Evolutionary conservation across 2,888 invertebrate species (phyloP).

Genomic region (Phalera bucephala): DNA sequence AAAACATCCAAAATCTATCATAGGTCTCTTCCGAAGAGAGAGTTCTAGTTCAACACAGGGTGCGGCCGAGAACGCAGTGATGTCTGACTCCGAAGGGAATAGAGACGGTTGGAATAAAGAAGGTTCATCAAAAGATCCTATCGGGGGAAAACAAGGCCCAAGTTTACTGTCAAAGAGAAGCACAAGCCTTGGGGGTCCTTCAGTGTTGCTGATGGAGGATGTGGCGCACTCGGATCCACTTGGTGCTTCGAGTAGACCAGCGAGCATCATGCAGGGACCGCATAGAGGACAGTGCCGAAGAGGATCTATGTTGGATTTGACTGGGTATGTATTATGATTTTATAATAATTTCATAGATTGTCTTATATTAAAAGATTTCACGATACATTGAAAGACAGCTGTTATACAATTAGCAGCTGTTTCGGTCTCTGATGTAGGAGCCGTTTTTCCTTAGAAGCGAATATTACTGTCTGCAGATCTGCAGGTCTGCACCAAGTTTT

Average conservation of each 20-base stretch:
- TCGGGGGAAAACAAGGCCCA: constrained; percentile 60
- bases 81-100: constrained; percentile 82
- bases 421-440: no score
- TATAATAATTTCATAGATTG: neutral
- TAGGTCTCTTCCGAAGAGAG: constrained; percentile 93
- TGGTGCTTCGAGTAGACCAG: constrained; percentile 84
- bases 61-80: constrained; percentile 71
- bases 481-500: no score
- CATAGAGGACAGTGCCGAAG: constrained; percentile 87
- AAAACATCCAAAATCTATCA: constrained; percentile 92
- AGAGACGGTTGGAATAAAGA: constrained; percentile 68
- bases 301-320: constrained; percentile 92
- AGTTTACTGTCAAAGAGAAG: constrained; percentile 71
- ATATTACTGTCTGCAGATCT: no score
- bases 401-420: no score
- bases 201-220: constrained; percentile 85
- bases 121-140: constrained; percentile 69
- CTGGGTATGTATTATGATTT: constrained; percentile 82
- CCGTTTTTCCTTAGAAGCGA: no score
- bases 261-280: constrained; percentile 82
- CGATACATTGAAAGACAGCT: no score
- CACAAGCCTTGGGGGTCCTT: constrained; percentile 73
- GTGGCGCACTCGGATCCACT: constrained; percentile 84
- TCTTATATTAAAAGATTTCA: no score
- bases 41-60: constrained; percentile 89